Evolutionary conservation across 1,140 invertebrate genomes (phyloP).

Genomic region (Brevipalpus yothersi): DNA sequence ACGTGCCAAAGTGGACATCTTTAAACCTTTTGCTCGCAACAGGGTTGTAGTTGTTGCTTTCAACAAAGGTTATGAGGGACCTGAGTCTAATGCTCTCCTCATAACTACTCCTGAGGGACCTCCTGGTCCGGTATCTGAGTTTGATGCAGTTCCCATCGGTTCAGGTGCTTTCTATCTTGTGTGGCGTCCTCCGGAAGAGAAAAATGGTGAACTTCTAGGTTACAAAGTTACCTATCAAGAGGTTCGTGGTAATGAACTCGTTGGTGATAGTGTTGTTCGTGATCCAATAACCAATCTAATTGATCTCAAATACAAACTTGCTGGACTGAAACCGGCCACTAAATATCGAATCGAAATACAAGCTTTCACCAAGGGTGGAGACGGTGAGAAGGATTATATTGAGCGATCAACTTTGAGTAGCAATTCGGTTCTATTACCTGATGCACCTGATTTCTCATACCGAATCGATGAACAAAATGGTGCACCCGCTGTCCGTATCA

Average conservation of each 20-base stretch:
- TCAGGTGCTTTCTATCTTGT: constrained; percentile 59
- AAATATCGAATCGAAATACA: constrained; percentile 61
- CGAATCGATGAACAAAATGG: constrained; percentile 41
- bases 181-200: constrained; percentile 75
- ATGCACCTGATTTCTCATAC: constrained; percentile 46
- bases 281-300: constrained; percentile 49
- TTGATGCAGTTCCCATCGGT: constrained; percentile 58
- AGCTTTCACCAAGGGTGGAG: constrained; percentile 55
- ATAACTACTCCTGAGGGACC: constrained; percentile 20
- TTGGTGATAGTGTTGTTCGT: constrained; percentile 34
- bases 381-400: constrained; percentile 30
- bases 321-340: constrained; percentile 50
- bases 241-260: constrained; percentile 25
- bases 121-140: constrained; percentile 59
- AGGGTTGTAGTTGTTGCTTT: constrained; percentile 65
- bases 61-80: constrained; percentile 69
- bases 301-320: constrained; percentile 50
- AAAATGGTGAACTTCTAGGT: constrained; percentile 74
- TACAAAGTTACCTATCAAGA: constrained; percentile 72
- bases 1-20: constrained; percentile 46
- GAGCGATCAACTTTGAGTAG: constrained; percentile 12
- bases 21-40: constrained; percentile 69
- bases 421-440: constrained; percentile 26
- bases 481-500: constrained; percentile 43
- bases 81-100: constrained; percentile 34